These are phyloP conservation scores for Cylloceria caligata DNA, from an alignment of 2,888 invertebrate genomes.

Conservation along the genomic window DNA sequence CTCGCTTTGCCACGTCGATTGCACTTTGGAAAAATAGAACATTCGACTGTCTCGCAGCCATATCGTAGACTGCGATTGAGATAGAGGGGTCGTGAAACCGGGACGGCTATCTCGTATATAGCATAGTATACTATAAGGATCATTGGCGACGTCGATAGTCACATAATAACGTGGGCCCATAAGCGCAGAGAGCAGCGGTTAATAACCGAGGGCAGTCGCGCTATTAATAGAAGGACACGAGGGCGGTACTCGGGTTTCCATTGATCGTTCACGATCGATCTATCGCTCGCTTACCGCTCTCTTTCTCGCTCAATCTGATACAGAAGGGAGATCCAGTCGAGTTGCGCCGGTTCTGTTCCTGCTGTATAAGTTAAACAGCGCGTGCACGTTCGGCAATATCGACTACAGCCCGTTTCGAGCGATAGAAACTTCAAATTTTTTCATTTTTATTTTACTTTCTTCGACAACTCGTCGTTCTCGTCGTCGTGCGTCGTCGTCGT, in stretches of 20 bases:
- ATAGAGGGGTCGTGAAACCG: not conserved
- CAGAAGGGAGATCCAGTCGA: slow-evolving; percentile 59
- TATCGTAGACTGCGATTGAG: not conserved
- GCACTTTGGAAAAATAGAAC: not conserved
- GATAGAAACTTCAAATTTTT: slow-evolving; percentile 31
- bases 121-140: slow-evolving; percentile 14
- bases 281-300: slow-evolving; percentile 50
- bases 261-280: slow-evolving; percentile 67
- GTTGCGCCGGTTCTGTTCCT: slow-evolving; percentile 32
- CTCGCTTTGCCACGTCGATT: not conserved
- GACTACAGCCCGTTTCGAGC: slow-evolving; percentile 43
- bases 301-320: slow-evolving; percentile 37
- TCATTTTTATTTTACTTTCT: slow-evolving; percentile 8
- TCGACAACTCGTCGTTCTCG: no score
- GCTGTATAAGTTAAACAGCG: slow-evolving; percentile 35
- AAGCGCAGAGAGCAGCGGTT: slow-evolving; percentile 59
- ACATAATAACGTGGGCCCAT: slow-evolving; percentile 63
- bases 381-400: slow-evolving; percentile 38
- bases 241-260: slow-evolving; percentile 66
- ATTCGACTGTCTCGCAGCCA: not conserved
- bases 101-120: not conserved
- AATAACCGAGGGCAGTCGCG: slow-evolving; percentile 67
- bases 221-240: slow-evolving; percentile 72
- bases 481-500: no score
- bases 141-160: slow-evolving; percentile 49